Percentiles rank a stretch among this genome's conserved stretches.
Conservation (phyloP, 1,140 invertebrate genomes). For the Periplaneta americana region DNA sequence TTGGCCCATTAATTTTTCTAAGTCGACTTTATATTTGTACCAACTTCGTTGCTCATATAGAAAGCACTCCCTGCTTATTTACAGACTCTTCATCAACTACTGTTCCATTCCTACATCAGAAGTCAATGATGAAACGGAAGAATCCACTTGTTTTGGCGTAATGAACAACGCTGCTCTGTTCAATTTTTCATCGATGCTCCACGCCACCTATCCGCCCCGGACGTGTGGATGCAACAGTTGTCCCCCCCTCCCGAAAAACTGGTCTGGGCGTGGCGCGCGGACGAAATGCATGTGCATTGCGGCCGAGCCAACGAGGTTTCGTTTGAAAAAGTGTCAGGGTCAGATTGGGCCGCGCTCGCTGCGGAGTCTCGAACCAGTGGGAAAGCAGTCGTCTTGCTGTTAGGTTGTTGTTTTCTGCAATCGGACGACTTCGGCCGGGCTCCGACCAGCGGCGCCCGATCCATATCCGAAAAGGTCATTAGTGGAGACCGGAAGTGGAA, state of each 20-base stretch:
- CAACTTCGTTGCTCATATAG: no score
- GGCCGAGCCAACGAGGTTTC: background rate
- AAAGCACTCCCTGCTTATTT: no score
- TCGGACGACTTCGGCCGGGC: constrained; percentile 17
- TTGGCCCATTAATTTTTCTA: background rate
- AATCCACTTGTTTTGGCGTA: no score
- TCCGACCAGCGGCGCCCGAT: constrained; percentile 10
- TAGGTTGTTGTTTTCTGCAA: constrained; percentile 25
- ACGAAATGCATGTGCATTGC: background rate
- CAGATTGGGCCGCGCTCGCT: background rate
- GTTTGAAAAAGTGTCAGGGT: constrained; percentile 5
- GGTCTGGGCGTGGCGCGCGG: constrained; percentile 10
- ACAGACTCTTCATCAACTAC: no score
- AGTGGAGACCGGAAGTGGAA: background rate
- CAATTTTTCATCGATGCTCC: no score
- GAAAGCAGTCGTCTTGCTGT: constrained; percentile 35
- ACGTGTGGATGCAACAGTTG: background rate
- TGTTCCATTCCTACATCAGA: no score
- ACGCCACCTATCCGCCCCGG: no score
- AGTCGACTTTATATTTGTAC: no score
- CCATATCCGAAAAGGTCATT: constrained; percentile 12
- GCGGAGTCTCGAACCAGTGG: constrained; percentile 24
- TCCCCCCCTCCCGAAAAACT: background rate
- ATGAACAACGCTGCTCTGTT: no score
- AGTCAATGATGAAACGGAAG: no score